Evolutionary conservation across 2,113 vertebrate genomes (phyloP).

Genomic region (Marmota flaviventris): DNA sequence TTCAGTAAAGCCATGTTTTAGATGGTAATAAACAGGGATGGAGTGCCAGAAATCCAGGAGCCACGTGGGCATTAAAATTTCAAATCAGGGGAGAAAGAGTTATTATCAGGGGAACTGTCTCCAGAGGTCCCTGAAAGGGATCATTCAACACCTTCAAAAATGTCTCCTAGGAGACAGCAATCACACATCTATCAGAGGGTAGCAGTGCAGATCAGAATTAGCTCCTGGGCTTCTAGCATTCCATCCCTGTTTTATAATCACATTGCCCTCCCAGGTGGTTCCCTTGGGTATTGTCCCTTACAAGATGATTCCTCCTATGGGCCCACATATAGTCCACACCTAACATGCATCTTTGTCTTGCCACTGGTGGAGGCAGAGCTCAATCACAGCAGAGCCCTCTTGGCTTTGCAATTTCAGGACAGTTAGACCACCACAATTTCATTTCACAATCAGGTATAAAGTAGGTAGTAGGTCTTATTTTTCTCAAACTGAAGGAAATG

Average conservation of each 20-base stretch:
- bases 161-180: too few relatives aligned
- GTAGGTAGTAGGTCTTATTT: background rate
- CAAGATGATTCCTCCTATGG: background rate
- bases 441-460: background rate
- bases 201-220: too few relatives aligned
- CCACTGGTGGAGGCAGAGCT: background rate
- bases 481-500: background rate
- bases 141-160: too few relatives aligned
- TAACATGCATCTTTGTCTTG: background rate
- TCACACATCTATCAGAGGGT: too few relatives aligned
- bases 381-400: background rate
- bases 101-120: too few relatives aligned
- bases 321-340: background rate
- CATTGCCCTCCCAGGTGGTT: background rate
- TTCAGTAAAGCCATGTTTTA: background rate
- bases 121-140: too few relatives aligned
- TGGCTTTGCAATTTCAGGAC: background rate
- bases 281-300: background rate
- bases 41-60: too few relatives aligned
- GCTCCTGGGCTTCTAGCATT: background rate
- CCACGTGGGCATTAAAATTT: too few relatives aligned
- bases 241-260: background rate
- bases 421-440: background rate
- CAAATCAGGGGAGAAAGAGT: too few relatives aligned
- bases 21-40: background rate